Evolutionary conservation across 2,888 invertebrate species (phyloP).

Genomic region (Strigamia transsilvanica): DNA sequence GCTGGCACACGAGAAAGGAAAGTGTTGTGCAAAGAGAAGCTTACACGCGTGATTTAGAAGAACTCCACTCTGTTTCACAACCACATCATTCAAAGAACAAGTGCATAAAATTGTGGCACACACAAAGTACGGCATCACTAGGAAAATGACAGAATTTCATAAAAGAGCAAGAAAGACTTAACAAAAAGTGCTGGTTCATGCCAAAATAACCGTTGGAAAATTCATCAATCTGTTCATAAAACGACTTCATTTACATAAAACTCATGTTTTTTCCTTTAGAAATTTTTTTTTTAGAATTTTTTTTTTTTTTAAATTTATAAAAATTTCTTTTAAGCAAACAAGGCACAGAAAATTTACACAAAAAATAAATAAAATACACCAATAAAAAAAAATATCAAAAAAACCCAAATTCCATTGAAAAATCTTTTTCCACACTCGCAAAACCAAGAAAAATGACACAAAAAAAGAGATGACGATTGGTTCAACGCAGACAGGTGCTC

Average conservation of each 20-base stretch:
- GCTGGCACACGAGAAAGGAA: constrained; percentile 54
- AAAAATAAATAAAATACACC: not conserved
- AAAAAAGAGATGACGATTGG: no score
- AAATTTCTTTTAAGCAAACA: not conserved
- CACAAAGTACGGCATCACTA: constrained; percentile 13
- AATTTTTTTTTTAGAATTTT: no score
- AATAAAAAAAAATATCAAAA: not conserved
- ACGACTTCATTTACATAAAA: no score
- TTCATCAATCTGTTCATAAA: no score
- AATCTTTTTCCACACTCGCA: no score
- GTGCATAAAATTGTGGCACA: constrained; percentile 15
- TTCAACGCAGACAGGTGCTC: not conserved
- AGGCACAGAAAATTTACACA: constrained; percentile 10
- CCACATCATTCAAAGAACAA: constrained; percentile 15
- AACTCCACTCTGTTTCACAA: constrained; percentile 25
- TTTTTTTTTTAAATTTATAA: no score
- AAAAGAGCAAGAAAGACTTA: not conserved
- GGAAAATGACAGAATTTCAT: not conserved
- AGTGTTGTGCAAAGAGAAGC: constrained; percentile 51
- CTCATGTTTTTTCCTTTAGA: no score
- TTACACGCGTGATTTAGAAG: constrained; percentile 54
- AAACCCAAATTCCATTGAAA: not conserved
- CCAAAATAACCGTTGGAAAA: not conserved
- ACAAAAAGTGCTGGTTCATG: no score
- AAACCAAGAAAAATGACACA: not conserved